Base-by-base conservation (phyloP, 2,888 invertebrate genomes). In the Ptilodon capucinus region DNA sequence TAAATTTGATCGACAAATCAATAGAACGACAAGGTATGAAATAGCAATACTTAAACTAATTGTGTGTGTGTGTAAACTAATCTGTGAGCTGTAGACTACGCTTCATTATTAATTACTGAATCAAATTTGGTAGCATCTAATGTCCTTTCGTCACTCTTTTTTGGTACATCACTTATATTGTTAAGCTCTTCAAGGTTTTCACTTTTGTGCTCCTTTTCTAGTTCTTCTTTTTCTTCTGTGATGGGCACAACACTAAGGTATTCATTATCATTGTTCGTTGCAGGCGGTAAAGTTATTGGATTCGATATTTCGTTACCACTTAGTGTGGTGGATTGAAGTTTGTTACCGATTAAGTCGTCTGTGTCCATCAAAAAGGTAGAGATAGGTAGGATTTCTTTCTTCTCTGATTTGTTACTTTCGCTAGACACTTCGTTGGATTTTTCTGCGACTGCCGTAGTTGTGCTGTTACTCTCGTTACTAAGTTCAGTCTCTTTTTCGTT, bases 111-210 rank as follows among this genome's bases (percentile, higher is more conserved):
- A 60, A 68, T 72, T 65, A 81, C 71, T 64, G 81, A 75, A 71
- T 84, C 78, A 57, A 79, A 78, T 74, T 81, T 82, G 65, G 70
- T 80, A 65, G 74, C 66, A 63, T 84, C 81, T 77, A 86, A 72
- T 84, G 85, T 86, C 79, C 87, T 86, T 72, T 79, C 84, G 66
- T 84, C 87, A 84, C 84, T 89, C 54, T 83, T 83, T 84, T 88
- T 87, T 75, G 80, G 81, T 43, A 82, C 84, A 81, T 87, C 86
- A 84, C 86, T 89, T 64, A 90, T 89, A 64, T 81, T 81, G 69
- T 90, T 91, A 51, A 86, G 63, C 60, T 81, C 79, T 73, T 80
- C 75, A 63, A 76, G 76, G 48, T 72, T 81, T 67, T 81, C 81
- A 77, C 73, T 81, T 58, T 77, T 81, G 48, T 73, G 75, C 41